Evolutionary conservation across 1,140 invertebrate genomes (phyloP).

Genomic region (Vanessa atalanta): DNA sequence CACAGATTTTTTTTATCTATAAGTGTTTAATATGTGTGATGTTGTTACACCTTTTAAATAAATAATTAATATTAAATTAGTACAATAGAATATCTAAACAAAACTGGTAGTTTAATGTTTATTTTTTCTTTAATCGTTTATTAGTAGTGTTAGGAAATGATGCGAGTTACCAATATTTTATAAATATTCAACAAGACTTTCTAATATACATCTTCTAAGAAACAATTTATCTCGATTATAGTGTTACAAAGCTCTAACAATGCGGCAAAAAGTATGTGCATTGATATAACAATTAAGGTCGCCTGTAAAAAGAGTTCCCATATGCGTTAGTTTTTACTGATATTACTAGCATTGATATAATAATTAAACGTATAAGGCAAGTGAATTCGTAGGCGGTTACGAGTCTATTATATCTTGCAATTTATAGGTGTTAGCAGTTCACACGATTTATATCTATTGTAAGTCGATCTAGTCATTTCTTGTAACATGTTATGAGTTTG

Average conservation of each 20-base stretch:
- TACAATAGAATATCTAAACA: too few species aligned
- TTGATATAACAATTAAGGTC: neutral
- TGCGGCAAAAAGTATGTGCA: neutral
- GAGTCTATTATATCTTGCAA: slow-evolving; percentile 33
- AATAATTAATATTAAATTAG: too few species aligned
- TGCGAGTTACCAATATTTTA: too few species aligned
- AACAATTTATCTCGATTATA: neutral
- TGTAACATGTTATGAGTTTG: slow-evolving; percentile 26
- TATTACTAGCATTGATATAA: slow-evolving; percentile 22
- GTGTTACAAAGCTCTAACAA: neutral
- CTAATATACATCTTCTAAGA: neutral
- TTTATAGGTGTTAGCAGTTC: slow-evolving; percentile 38
- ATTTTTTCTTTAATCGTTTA: too few species aligned
- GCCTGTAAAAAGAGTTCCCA: neutral
- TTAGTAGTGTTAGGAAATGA: too few species aligned
- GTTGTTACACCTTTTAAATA: too few species aligned
- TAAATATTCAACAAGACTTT: too few species aligned
- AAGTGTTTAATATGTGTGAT: too few species aligned
- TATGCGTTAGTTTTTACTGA: neutral
- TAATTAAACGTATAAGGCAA: slow-evolving; percentile 27
- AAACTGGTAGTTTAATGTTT: too few species aligned
- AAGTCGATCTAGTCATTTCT: slow-evolving; percentile 36
- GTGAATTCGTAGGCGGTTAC: slow-evolving; percentile 18
- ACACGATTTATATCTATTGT: slow-evolving; percentile 43
- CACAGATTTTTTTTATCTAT: too few species aligned